Conservation (phyloP, 2,888 invertebrate species). For the Pocota personata region DNA sequence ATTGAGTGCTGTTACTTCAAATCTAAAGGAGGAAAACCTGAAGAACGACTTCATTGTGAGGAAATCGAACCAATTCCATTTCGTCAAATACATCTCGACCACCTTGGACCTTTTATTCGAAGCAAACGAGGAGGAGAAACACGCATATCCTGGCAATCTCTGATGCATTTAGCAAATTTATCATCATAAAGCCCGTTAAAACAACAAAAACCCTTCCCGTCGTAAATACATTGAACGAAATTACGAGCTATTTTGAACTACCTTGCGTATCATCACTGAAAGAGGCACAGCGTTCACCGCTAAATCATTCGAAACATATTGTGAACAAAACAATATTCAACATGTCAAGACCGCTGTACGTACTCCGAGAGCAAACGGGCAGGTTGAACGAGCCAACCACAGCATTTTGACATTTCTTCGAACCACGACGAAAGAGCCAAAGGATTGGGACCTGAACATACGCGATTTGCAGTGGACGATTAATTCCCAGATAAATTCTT, state of each 20-base stretch:
- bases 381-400: constrained; percentile 61
- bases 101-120: constrained; percentile 55
- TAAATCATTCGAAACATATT: constrained; percentile 71
- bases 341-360: constrained; percentile 74
- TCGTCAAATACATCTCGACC: constrained; percentile 30
- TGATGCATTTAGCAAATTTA: constrained; percentile 66
- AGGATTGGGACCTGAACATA: constrained; percentile 7
- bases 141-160: constrained; percentile 48
- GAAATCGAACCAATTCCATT: constrained; percentile 38
- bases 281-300: constrained; percentile 74
- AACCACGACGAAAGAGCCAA: constrained; percentile 4
- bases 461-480: constrained; percentile 26
- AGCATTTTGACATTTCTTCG: constrained; percentile 20
- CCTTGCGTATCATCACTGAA: constrained; percentile 75
- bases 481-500: too few relatives aligned
- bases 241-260: constrained; percentile 74
- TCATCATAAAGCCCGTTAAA: constrained; percentile 61
- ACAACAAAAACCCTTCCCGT: constrained; percentile 40
- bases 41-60: too few relatives aligned
- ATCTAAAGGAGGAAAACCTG: too few relatives aligned
- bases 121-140: constrained; percentile 48
- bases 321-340: constrained; percentile 64
- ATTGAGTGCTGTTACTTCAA: background rate
- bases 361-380: constrained; percentile 72
- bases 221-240: constrained; percentile 49